phyloP scores from a whole-genome alignment of 2,888 invertebrate species.

The Drosophila pseudotalamancana region DNA sequence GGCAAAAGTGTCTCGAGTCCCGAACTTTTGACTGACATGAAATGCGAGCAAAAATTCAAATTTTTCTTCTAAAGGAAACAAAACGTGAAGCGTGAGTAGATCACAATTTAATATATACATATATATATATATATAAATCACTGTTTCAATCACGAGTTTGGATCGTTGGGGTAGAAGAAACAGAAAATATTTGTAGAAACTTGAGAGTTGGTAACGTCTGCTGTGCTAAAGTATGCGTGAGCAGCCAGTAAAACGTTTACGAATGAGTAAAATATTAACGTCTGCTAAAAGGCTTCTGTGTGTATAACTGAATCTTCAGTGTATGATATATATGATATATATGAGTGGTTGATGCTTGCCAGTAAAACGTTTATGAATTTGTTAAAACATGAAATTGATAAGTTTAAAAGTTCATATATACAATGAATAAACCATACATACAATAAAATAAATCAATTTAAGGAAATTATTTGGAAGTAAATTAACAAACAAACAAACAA shows the following conservation, averaged over 20 bases:
- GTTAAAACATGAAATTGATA: no score
- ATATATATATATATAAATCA: not conserved
- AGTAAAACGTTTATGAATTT: no score
- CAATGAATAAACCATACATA: not conserved
- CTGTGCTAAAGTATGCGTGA: not conserved
- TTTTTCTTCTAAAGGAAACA: conserved; percentile 13
- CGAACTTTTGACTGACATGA: conserved; percentile 57
- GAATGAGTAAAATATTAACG: no score
- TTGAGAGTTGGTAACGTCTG: no score
- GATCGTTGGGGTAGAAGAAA: not conserved
- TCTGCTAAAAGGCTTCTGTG: no score
- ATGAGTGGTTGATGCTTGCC: no score
- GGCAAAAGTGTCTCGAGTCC: conserved; percentile 48
- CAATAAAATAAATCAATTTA: no score
- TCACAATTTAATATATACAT: conserved; percentile 1
- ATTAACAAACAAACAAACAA: no score
- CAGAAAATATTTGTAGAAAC: not conserved
- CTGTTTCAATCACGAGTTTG: not conserved
- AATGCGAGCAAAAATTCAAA: conserved; percentile 44
- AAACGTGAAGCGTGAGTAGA: conserved; percentile 4
- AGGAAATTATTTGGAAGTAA: no score
- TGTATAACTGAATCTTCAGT: no score
- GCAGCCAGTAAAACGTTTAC: not conserved
- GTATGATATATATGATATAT: no score
- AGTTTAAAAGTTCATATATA: not conserved